Evolutionary conservation across 2,113 vertebrate species (phyloP), one percentile per base, ranked within the genome.

Genomic region (Cervus canadensis): DNA sequence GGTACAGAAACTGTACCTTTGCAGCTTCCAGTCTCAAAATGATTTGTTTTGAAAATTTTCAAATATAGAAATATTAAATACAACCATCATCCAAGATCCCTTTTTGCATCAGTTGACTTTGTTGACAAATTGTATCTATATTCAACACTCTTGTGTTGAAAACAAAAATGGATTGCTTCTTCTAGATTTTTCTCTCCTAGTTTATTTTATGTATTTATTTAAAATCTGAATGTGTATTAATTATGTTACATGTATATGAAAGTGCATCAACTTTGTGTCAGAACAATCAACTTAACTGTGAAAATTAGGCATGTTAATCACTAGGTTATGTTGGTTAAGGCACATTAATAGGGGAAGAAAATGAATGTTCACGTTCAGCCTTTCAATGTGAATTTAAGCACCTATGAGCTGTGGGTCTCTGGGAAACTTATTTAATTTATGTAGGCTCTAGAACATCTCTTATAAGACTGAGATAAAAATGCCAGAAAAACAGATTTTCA

Each of bases 381-480:
- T 94, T 89, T 23, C 54, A 60, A 57, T 91, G 43, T 57, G 16
- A 85, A 57, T 89, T 92, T 54, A 14, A 82, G 54, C 6, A 57
- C 43, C 89, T 87, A 33, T 26, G 19, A 94, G 13, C 33, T 50
- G 7, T 57, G 40, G 8, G 40, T 64, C 15, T 57, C 23, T 88
- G 54, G 16, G 23, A 90, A 94, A 54, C 17, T 19, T 54, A 76
- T 59, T 95, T 59, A 62, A 64, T 74, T 91, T 97, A 93, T 59
- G 16, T 90, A 5, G 52, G 45, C 62, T 90, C 89, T 48, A 87
- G 36, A 92, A 57, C 48, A 59, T 79, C 25, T 14, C 23, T 13
- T 54, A 81, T 64, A 94, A 64, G 85, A 82, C 28, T 92, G 81
- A 90, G 36, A 79, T 64, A 36, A 90, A 93, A 90, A 91, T 96